These are phyloP conservation scores for Drymonia ruficornis DNA, from an alignment of 2,888 invertebrate genomes.

Conservation along the genomic window DNA sequence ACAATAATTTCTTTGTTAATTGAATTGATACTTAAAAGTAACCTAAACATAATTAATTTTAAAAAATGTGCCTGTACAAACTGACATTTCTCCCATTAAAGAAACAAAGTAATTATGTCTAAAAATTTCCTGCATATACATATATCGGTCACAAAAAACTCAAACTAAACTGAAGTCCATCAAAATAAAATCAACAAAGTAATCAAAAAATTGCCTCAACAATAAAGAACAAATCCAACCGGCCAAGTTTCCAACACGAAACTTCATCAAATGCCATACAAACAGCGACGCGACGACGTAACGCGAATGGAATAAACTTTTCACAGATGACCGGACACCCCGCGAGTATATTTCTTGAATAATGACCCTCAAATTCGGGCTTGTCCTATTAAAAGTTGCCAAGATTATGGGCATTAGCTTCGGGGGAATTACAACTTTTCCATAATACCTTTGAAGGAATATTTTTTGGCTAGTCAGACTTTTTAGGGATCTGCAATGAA, in stretches of 20 bases:
- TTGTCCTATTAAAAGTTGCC: conserved; percentile 81
- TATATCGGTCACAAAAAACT: too few species aligned
- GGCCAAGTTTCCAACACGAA: background rate
- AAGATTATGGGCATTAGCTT: conserved; percentile 81
- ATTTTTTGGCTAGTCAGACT: conserved; percentile 32
- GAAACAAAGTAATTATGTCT: too few species aligned
- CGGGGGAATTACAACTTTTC: conserved; percentile 71
- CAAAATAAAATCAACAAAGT: background rate
- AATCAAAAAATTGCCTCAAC: background rate
- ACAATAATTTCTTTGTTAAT: too few species aligned
- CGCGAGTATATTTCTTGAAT: conserved; percentile 75
- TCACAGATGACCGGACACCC: conserved; percentile 64
- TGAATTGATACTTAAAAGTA: too few species aligned
- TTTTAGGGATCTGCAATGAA: conserved; percentile 41
- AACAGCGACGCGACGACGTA: conserved; percentile 16
- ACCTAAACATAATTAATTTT: too few species aligned
- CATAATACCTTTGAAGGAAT: conserved; percentile 59
- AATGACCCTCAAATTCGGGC: conserved; percentile 77
- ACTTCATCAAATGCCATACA: background rate
- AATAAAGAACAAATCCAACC: background rate
- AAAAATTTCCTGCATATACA: too few species aligned
- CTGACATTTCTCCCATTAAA: too few species aligned
- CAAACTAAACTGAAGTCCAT: too few species aligned
- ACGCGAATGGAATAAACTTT: conserved; percentile 63
- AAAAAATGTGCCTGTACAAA: too few species aligned